Base-by-base conservation (phyloP, 2,797 vertebrate genomes). In the Manis pentadactyla region DNA sequence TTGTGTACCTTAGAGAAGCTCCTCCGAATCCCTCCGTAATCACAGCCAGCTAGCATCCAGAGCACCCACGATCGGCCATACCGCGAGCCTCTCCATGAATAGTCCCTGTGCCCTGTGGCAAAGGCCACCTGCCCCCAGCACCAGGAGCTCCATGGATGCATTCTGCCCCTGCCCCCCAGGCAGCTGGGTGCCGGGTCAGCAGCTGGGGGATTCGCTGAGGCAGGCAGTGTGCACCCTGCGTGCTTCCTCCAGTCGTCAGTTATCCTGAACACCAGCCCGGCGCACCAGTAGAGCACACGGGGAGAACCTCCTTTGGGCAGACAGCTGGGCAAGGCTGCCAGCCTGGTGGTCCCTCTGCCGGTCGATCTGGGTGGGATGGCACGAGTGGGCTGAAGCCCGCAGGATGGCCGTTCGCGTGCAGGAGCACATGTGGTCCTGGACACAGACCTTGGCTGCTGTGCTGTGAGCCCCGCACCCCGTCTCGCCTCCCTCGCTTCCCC, bases 181-280 rank as follows among this genome's bases (percentile, higher is more conserved):
- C 69, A 81, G 42, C 55, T 94, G 69, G 63, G 6, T 25, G n/a
- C 53, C 5, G 23, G 84, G 14, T 84, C 79, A 90, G 81, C 77
- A 97, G 68, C 82, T 97, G 68, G 85, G 46, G 42, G 27, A 23
- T 87, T 89, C 27, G 61, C 86, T 89, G 59, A 6, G 17, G 63
- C 39, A 84, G 55, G 27, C 63, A 95, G 51, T 9, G 7, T 88
- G 12, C 23, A 46, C 29, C 19, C 27, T 46, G 12, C 53, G 74
- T 66, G 17, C 91, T 64, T 94, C 75, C 75, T 68, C 42, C n/a
- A 75, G 14, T 63, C 96, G 83, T 93, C 71, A 55, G 27, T 92
- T 82, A 89, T 94, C 66, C 90, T 93, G 82, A 91, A 96, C 73
- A 81, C 42, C 93, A 82, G 42, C 84, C 91, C 93, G 94, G 17